Evolutionary conservation across 2,797 vertebrate genomes (phyloP), one percentile per base, ranked within the genome.

Genomic region (Rhabdomys pumilio): DNA sequence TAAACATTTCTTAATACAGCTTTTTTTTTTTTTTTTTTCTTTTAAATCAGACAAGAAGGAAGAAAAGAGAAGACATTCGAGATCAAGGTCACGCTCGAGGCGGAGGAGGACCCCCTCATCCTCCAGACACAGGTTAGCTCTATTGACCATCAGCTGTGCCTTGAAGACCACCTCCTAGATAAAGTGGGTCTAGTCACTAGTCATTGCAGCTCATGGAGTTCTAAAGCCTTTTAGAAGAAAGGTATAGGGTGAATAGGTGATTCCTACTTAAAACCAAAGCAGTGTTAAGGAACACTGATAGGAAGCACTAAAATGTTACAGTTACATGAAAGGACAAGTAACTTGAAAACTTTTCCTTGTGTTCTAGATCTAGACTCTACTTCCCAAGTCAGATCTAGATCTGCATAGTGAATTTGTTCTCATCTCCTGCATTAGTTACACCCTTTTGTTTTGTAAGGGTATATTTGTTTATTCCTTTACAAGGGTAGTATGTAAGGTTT

Each of bases 41-140:
- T 67, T 29, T 1, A 96, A 97, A 98, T 34, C 95, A 99, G 99
- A 99, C 98, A 99, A 99, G 98, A 99, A 99, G 97, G 99, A 99
- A 91, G 99, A 99, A 94, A 99, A 99, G 96, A 99, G 99, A 96
- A 99, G 99, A 96, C 99, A 99, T 98, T 99, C 99, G 8, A 99
- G 99, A 85, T 99, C 99, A 0, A 98, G 99, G 87, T 99, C 99
- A 0, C 99, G 99, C 67, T 99, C 99, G 0, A 98, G 99, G 34
- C 99, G 99, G 96, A 99, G 99, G 93, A 99, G 99, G 76, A 99
- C 99, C 11, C 99, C 99, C 72, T 99, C 99, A 57, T 99, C 99
- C 90, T 99, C 99, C 22, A 99, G 99, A 96, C 99, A 99, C 98
- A 99, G 99, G 99, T 99, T 91, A 92, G 88, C 24, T 24, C 65